Evolutionary conservation across 1,140 invertebrate genomes (phyloP), one percentile per base, ranked within the genome.

Genomic region (Bemisia tabaci): DNA sequence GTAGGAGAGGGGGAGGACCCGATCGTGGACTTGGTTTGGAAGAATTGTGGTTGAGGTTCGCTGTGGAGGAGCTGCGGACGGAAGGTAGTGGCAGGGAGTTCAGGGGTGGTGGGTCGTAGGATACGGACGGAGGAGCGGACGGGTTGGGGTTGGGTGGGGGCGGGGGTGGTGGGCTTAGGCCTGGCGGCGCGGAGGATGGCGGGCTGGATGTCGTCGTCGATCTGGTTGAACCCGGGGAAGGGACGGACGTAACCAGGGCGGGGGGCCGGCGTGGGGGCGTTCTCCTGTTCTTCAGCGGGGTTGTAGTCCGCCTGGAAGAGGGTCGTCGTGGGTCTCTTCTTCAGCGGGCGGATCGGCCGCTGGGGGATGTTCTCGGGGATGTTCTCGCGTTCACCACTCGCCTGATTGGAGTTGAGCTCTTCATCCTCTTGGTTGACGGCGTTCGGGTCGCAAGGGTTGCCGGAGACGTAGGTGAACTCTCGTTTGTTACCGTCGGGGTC

Each of bases 391-490:
- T 71, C 72, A 65, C 71, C 71, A 60, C 70, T 66, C 17, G 65
- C 65, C 48, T 25, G 66, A 59, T 59, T 69, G 66, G 65, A 68
- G 21, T 64, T 60, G 5, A 63, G 64, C 17, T 70, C 66, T 17
- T 88, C 81, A 65, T 86, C 81, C 22, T 84, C 81, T 12, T 82
- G 84, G 62, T 88, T 83, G 0, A 85, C 84, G 12, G 86, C 87
- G 74, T 91, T 90, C 1, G 89, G 89, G 71, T 92, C 90, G 74
- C 90, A 92, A 1, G 89, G 89, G 73, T 92, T 92, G n/a, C 91
- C 91, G n/a, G 89, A 91, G 1, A 91, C 89, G 75, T 94, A 94
- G 1, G 87, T 90, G 75, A 93, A 92, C 73, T 93, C 89, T 67
- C 91, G 77, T 72, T 91, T 90, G 75, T 92, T 90, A 65, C 92